Evolutionary conservation across 2,113 vertebrate species (phyloP), one percentile per base, ranked within the genome.

Genomic region (Embiotoca jacksoni): DNA sequence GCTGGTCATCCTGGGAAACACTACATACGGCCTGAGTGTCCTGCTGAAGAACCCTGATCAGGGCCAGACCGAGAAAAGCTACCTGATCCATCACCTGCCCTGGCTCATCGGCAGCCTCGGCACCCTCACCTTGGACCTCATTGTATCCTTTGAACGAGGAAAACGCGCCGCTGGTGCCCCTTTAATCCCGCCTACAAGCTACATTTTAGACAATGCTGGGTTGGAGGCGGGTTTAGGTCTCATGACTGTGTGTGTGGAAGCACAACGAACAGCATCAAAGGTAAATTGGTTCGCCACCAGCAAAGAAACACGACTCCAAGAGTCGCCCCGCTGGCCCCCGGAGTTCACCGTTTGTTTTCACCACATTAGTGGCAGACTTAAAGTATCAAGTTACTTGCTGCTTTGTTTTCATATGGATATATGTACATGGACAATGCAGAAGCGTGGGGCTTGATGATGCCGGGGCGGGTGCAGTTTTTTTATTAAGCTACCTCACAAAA

Each of bases 41-140:
- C 91, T 99, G 3, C 85, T 99, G 76, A 99, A 99, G 86, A 97
- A 97, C 92, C 98, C 98, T 0, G 96, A 97, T 2, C 47, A 4
- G 0, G 95, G 93, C 6, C 94, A 97, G 62, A 80, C 89, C 0
- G 94, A 97, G 74, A 91, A 57, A 1, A 95, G 93, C 91, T 98
- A 98, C 73, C 0, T 98, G 5, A 46, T 98, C 67, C 97, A 96
- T 82, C 98, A 99, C 88, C 88, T 99, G 39, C 98, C 98, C 64
- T 99, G 98, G 98, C 95, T 99, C 11, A 90, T 99, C 8, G 98
- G 98, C 89, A 99, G 97, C 89, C 94, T 99, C 33, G 98, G 98
- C 0, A 97, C 98, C 1, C 96, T 99, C 63, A 71, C 88, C 5
- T 93, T 99, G 0, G 98, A 99, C 3, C 11, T 96, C 6, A 2